Percentiles rank a stretch among this genome's conserved stretches.
These are phyloP conservation scores for Xenops minutus DNA, from an alignment of 2,797 vertebrate genomes.

Conservation along the genomic window DNA sequence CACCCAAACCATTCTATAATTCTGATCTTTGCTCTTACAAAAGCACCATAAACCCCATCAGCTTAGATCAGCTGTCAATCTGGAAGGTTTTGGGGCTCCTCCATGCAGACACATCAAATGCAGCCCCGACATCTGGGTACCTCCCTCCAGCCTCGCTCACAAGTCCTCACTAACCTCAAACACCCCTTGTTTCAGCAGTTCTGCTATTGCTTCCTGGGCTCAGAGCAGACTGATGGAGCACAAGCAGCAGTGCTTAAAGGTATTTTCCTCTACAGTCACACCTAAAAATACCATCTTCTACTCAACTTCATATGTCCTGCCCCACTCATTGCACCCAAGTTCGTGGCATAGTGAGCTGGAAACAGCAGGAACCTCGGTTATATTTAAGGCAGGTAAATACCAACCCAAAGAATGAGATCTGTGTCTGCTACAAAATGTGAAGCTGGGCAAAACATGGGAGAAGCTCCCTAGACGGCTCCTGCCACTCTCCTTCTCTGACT, in stretches of 20 bases:
- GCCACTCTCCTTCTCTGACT: background rate
- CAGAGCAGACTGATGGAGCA: background rate
- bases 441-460: background rate
- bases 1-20: background rate
- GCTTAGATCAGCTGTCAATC: background rate
- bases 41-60: background rate
- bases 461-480: background rate
- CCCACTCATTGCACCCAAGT: background rate
- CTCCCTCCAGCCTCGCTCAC: rapidly evolving
- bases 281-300: background rate
- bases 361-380: background rate
- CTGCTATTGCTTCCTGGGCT: background rate
- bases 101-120: background rate
- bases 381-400: background rate
- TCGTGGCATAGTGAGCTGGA: background rate
- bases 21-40: background rate
- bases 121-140: background rate
- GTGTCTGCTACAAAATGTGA: background rate
- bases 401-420: background rate
- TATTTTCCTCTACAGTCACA: background rate
- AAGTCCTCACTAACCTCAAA: background rate
- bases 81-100: background rate
- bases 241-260: background rate
- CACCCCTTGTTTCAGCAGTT: background rate
- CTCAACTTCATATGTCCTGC: background rate